These are phyloP conservation scores for Lutraria lutraria DNA, from an alignment of 2,888 invertebrate species.

Conservation along the genomic window DNA sequence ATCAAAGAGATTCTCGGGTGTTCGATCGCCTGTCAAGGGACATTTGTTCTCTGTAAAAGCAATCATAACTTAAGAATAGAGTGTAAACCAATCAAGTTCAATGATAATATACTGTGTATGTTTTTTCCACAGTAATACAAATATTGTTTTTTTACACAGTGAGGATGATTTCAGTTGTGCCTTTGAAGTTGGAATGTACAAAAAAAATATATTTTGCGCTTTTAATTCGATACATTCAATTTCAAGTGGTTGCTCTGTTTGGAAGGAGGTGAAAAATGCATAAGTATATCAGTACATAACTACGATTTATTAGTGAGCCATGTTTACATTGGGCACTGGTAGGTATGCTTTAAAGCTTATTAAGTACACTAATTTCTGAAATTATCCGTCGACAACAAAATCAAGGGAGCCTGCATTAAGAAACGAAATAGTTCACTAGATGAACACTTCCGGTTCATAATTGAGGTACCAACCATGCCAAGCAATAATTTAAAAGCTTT, in stretches of 20 bases:
- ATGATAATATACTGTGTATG: not conserved
- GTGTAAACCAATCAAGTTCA: not conserved
- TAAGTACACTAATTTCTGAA: not conserved
- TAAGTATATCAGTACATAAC: too few species aligned
- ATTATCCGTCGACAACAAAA: not conserved
- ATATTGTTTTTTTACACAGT: not conserved
- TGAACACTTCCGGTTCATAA: not conserved
- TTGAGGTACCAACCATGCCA: too few species aligned
- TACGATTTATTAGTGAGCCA: too few species aligned
- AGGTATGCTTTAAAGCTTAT: not conserved
- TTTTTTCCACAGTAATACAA: not conserved
- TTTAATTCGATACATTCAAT: not conserved
- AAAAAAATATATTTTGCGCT: not conserved
- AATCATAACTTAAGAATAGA: not conserved
- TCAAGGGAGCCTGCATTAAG: not conserved
- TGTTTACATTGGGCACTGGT: not conserved
- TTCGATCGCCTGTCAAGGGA: not conserved
- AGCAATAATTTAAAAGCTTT: too few species aligned
- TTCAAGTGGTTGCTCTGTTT: too few species aligned
- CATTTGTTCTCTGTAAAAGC: not conserved
- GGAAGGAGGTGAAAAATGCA: too few species aligned
- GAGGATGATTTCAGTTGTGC: not conserved
- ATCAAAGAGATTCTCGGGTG: not conserved
- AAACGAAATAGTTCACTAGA: not conserved
- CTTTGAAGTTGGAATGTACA: not conserved